These are phyloP conservation scores for Serinus canaria DNA, from an alignment of 2,113 vertebrate genomes.

Conservation along the genomic window DNA sequence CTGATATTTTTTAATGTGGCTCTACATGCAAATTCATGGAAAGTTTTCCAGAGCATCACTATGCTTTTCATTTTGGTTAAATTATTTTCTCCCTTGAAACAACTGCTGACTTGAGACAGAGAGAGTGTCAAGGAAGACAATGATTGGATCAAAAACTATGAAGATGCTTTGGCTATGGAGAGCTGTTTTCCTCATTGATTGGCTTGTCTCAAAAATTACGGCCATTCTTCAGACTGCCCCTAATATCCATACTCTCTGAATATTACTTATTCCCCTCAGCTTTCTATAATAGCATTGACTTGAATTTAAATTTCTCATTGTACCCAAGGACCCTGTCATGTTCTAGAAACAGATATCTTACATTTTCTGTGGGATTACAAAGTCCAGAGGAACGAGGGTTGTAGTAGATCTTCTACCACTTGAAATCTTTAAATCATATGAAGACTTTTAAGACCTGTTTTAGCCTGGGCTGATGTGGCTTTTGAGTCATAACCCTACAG, in stretches of 20 bases:
- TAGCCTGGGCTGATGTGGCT: neutral
- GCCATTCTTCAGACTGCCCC: neutral
- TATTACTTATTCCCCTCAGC: neutral
- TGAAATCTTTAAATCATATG: neutral
- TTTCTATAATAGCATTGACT: neutral
- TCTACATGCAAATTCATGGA: neutral
- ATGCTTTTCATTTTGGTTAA: neutral
- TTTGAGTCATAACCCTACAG: neutral
- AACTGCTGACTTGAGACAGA: neutral
- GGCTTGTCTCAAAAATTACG: neutral
- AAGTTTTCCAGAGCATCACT: neutral
- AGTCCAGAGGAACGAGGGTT: neutral
- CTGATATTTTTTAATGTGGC: neutral
- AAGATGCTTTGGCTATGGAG: neutral
- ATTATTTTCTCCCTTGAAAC: neutral
- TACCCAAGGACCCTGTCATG: neutral
- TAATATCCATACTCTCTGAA: neutral
- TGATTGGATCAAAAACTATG: neutral
- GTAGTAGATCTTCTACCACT: neutral
- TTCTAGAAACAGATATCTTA: neutral
- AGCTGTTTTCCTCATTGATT: neutral
- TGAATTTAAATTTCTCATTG: neutral
- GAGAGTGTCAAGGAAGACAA: neutral
- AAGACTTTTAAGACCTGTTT: neutral
- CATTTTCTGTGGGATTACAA: neutral